Evolutionary conservation across 2,888 invertebrate species (phyloP).

Genomic region (Drosophila austrosaltans): DNA sequence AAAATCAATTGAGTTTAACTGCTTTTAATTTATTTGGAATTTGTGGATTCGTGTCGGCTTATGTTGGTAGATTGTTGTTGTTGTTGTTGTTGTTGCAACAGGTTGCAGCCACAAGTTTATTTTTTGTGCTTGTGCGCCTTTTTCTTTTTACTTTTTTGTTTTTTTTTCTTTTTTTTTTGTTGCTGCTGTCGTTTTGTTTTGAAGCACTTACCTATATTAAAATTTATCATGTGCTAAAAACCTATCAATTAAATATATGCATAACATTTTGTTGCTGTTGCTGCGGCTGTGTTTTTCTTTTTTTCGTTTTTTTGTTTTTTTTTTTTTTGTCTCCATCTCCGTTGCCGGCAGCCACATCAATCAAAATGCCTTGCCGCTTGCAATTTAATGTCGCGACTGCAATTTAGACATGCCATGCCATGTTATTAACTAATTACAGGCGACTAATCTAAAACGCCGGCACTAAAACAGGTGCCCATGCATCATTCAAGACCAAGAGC

Average conservation of each 20-base stretch:
- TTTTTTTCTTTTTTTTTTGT: slow-evolving; percentile 8
- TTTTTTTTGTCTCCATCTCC: slow-evolving; percentile 2
- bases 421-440: slow-evolving; percentile 83
- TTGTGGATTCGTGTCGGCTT: slow-evolving; percentile 77
- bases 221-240: slow-evolving; percentile 83
- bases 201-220: slow-evolving; percentile 57
- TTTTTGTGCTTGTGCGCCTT: background rate
- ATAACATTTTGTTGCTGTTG: slow-evolving; percentile 65
- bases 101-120: slow-evolving; percentile 6
- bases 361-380: slow-evolving; percentile 69
- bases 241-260: slow-evolving; percentile 82
- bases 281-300: slow-evolving; percentile 25
- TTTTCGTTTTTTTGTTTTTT: slow-evolving; percentile 2
- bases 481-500: slow-evolving; percentile 55
- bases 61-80: slow-evolving; percentile 49
- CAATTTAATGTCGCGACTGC: slow-evolving; percentile 74
- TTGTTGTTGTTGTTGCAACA: slow-evolving; percentile 46
- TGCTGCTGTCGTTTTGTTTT: slow-evolving; percentile 9
- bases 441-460: slow-evolving; percentile 81
- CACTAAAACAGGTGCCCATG: slow-evolving; percentile 66
- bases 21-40: slow-evolving; percentile 76
- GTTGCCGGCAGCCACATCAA: slow-evolving; percentile 80
- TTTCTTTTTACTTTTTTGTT: background rate
- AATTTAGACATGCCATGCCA: slow-evolving; percentile 81
- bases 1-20: slow-evolving; percentile 77